phyloP scores from a whole-genome alignment of 2,888 invertebrate species.

The Philaethria dido region DNA sequence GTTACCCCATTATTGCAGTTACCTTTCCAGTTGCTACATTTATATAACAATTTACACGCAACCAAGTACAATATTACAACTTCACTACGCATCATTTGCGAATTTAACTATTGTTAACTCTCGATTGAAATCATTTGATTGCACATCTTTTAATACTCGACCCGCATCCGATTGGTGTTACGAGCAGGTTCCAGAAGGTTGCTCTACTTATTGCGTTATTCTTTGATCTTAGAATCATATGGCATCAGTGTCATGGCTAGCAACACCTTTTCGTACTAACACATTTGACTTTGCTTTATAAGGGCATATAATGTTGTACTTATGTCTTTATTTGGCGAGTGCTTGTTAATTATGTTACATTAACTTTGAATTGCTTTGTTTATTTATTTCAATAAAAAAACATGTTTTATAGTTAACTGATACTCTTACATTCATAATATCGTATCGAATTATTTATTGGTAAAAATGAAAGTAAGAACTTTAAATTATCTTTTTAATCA shows the following conservation, averaged over 20 bases:
- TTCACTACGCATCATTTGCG: constrained; percentile 11
- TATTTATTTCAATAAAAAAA: constrained; percentile 7
- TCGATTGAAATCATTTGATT: constrained; percentile 27
- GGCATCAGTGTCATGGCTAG: constrained; percentile 79
- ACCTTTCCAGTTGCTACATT: neutral
- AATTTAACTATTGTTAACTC: constrained; percentile 13
- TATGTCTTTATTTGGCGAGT: constrained; percentile 9
- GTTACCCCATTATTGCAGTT: neutral
- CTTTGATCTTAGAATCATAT: constrained; percentile 47
- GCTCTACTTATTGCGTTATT: constrained; percentile 58
- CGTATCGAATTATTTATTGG: neutral
- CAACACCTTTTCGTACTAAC: constrained; percentile 59
- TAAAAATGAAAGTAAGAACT: neutral
- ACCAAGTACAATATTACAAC: constrained; percentile 13
- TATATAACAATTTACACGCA: neutral
- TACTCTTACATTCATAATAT: neutral
- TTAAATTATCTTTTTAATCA: too few species aligned
- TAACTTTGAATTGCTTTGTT: constrained; percentile 39
- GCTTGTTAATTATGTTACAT: constrained; percentile 37
- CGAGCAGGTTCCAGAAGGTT: constrained; percentile 25
- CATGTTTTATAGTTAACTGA: constrained; percentile 3
- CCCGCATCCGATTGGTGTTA: constrained; percentile 15
- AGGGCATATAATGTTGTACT: constrained; percentile 18
- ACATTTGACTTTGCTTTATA: constrained; percentile 17
- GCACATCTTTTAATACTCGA: constrained; percentile 26